Conservation (phyloP, 2,888 invertebrate species). For the Fragum sueziense region DNA sequence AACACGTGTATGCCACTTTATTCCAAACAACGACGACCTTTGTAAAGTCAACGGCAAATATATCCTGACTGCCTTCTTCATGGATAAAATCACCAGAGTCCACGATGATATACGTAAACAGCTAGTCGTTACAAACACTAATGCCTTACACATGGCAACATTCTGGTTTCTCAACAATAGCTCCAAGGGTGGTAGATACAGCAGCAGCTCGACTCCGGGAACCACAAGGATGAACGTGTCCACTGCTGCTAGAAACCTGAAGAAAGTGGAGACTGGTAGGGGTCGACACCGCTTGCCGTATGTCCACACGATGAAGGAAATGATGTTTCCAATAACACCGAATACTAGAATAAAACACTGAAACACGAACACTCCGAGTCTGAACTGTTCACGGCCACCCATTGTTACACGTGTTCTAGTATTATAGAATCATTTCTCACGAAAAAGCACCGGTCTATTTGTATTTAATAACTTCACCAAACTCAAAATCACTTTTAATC, state of each 20-base stretch:
- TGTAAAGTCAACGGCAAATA: background rate
- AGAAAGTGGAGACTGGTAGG: constrained; percentile 2
- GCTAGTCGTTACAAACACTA: background rate
- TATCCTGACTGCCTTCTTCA: background rate
- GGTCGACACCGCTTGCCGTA: constrained; percentile 11
- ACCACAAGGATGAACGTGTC: constrained; percentile 14
- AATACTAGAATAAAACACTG: constrained; percentile 16
- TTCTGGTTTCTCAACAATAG: constrained; percentile 7
- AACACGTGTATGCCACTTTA: background rate
- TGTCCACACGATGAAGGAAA: constrained; percentile 24
- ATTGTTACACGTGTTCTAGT: too few relatives aligned
- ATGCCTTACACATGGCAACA: constrained; percentile 14
- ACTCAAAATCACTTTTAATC: too few relatives aligned
- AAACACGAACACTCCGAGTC: background rate
- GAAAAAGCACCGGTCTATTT: background rate
- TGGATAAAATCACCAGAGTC: background rate
- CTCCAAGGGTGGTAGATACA: constrained; percentile 9
- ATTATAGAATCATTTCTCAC: too few relatives aligned
- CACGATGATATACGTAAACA: background rate
- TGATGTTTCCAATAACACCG: constrained; percentile 16
- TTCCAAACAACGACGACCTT: background rate
- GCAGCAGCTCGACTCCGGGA: constrained; percentile 6
- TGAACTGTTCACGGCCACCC: background rate
- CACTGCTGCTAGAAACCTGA: constrained; percentile 15
- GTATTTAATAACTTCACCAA: too few relatives aligned